Percentiles rank a stretch among this genome's conserved stretches.
phyloP scores from a whole-genome alignment of 2,888 invertebrate genomes.

The Pachycephus smyrnensis region DNA sequence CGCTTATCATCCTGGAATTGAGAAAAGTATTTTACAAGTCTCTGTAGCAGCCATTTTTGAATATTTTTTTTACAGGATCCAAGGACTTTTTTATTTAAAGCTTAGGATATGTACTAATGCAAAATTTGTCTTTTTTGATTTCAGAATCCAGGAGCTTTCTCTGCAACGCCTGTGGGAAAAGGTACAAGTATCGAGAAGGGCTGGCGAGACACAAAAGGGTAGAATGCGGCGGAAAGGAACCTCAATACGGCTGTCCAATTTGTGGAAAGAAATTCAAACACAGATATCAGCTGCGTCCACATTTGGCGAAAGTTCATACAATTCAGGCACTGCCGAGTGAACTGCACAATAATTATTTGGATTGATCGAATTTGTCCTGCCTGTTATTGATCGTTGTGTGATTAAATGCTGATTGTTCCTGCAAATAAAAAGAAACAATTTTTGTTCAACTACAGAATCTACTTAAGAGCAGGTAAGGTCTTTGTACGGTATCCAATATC shows the following conservation, averaged over 20 bases:
- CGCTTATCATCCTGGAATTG: too few species aligned
- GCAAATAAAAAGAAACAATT: too few species aligned
- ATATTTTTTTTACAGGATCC: too few species aligned
- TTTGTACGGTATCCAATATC: too few species aligned
- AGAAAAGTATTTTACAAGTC: too few species aligned
- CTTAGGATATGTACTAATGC: neutral
- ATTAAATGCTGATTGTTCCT: too few species aligned
- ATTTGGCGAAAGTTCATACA: slow-evolving; percentile 14
- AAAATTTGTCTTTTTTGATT: slow-evolving; percentile 10
- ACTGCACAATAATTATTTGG: slow-evolving; percentile 9
- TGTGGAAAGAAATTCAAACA: slow-evolving; percentile 54
- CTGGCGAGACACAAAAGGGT: slow-evolving; percentile 53
- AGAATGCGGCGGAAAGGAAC: slow-evolving; percentile 65
- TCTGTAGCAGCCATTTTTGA: too few species aligned
- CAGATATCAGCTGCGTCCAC: slow-evolving; percentile 11
- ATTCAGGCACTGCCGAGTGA: slow-evolving; percentile 2
- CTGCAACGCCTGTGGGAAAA: slow-evolving; percentile 51
- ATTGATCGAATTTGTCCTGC: too few species aligned
- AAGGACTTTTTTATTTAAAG: too few species aligned
- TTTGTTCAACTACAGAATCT: too few species aligned
- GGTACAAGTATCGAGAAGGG: slow-evolving; percentile 56
- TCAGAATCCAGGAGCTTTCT: slow-evolving; percentile 25
- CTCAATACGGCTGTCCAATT: slow-evolving; percentile 58
- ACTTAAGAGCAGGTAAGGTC: too few species aligned
- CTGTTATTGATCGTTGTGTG: too few species aligned